A percentile compares a stretch with the other conserved stretches of the same genome.
Evolutionary conservation across 2,888 invertebrate species (phyloP).

Genomic region (Dinocampus coccinellae): DNA sequence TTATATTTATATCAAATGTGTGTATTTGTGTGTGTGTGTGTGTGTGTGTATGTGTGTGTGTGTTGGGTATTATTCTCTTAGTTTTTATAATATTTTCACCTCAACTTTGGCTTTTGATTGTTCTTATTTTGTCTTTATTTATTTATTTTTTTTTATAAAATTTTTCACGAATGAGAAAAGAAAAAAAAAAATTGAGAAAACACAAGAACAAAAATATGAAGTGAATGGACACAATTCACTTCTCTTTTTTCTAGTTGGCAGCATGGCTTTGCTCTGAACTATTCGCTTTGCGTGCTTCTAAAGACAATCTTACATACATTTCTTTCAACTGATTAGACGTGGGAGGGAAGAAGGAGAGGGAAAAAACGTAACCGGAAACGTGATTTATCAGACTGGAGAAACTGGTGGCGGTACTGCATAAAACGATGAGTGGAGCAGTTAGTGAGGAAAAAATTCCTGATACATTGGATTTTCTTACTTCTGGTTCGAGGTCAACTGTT

Average conservation of each 20-base stretch:
- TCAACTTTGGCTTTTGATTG: background rate
- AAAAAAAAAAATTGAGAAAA: conserved; percentile 9
- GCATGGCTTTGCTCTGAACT: conserved; percentile 62
- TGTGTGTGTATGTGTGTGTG: background rate
- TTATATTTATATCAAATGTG: background rate
- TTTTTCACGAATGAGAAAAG: background rate
- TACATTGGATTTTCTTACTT: conserved; percentile 44
- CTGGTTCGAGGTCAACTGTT: conserved; percentile 29
- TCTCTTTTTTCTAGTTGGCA: conserved; percentile 58
- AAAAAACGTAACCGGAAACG: conserved; percentile 57
- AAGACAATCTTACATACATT: conserved; percentile 54
- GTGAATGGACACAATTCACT: conserved; percentile 35
- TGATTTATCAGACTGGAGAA: conserved; percentile 68
- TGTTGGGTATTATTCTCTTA: background rate
- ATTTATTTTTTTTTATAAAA: background rate
- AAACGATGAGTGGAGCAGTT: conserved; percentile 53
- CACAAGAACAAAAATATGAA: background rate
- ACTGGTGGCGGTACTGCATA: conserved; percentile 62
- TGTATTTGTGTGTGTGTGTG: too few relatives aligned
- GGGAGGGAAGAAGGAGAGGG: conserved; percentile 43
- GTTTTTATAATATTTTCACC: background rate
- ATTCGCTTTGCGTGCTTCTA: conserved; percentile 61
- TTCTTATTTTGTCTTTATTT: background rate
- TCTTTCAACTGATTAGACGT: conserved; percentile 53
- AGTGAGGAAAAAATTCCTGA: conserved; percentile 46